Conservation (phyloP, 2,797 vertebrate species). For the Enteromius argenteus region DNA sequence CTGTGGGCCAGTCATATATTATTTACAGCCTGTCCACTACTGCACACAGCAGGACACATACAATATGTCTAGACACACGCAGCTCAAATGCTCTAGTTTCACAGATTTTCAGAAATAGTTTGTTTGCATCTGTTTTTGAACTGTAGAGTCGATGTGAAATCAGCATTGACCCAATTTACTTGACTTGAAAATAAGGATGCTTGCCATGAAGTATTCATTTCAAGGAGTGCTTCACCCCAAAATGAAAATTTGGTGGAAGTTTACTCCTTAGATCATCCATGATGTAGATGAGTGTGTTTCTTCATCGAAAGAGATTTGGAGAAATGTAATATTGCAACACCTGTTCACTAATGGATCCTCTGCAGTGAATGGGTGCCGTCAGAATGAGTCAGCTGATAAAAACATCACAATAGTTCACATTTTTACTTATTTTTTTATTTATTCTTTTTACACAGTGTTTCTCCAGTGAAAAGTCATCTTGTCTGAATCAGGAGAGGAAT, state of each 20-base stretch:
- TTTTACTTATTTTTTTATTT: no score
- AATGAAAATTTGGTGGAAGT: not conserved
- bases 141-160: not conserved
- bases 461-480: no score
- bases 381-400: not conserved
- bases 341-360: not conserved
- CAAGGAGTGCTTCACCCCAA: not conserved
- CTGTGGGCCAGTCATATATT: constrained; percentile 29
- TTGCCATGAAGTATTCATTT: not conserved
- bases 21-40: constrained; percentile 31
- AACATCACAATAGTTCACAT: no score
- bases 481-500: no score
- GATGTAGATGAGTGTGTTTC: not conserved
- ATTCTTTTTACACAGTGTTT: no score
- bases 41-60: constrained; percentile 18
- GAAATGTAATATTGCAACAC: not conserved
- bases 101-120: not conserved
- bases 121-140: not conserved
- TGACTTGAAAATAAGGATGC: not conserved
- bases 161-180: not conserved
- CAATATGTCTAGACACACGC: not conserved
- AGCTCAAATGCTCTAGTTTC: not conserved
- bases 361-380: not conserved
- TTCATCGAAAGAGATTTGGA: not conserved
- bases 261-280: not conserved